Percentiles rank a stretch among this genome's conserved stretches.
Conservation (phyloP, 2,113 vertebrate species). For the Psammodynastes pulverulentus region DNA sequence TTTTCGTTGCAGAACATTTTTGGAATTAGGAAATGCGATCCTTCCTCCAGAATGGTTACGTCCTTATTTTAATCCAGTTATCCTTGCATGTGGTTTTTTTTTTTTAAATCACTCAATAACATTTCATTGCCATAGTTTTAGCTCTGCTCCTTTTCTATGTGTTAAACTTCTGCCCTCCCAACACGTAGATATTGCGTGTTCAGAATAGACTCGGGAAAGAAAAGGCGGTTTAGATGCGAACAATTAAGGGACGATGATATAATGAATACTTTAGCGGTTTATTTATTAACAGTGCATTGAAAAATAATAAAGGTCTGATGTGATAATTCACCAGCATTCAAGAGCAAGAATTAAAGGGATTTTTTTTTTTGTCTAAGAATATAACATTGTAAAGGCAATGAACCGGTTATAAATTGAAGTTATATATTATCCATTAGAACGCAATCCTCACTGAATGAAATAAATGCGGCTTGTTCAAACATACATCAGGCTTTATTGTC, state of each 20-base stretch:
- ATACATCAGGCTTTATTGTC: not conserved
- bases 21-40: not conserved
- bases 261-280: not conserved
- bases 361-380: not conserved
- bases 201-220: not conserved
- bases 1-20: not conserved
- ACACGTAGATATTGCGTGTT: not conserved
- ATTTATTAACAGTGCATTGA: not conserved
- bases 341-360: not conserved
- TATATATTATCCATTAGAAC: not conserved
- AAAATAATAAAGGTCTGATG: not conserved
- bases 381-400: not conserved
- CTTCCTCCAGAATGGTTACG: not conserved
- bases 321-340: not conserved
- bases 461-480: not conserved
- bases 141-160: not conserved
- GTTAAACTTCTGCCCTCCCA: not conserved
- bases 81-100: not conserved
- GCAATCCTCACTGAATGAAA: not conserved
- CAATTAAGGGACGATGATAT: not conserved
- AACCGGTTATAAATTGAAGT: not conserved
- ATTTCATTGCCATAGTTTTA: not conserved
- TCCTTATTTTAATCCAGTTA: not conserved
- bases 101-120: not conserved
- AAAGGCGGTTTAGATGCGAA: conserved; percentile 9